Base-by-base conservation (phyloP, 2,113 vertebrate genomes). In the Peromyscus californicus region DNA sequence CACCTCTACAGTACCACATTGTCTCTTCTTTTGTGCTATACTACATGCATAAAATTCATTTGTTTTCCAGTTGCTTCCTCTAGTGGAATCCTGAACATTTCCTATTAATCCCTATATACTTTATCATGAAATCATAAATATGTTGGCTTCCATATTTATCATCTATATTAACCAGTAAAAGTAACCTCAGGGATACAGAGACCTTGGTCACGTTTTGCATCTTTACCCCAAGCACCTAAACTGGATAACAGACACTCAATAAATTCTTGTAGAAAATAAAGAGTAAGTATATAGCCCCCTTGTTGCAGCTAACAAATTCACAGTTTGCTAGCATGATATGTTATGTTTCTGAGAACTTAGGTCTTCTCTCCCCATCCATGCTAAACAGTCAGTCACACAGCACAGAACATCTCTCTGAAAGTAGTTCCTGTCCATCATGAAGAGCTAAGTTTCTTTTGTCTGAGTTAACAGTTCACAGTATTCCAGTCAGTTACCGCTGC, bases 201-300 rank as follows among this genome's bases (percentile, higher is more conserved):
- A 70, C 16, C 54, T 78, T 36, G 45, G 42, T 8, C 78, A 76
- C 76, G 42, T 67, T 76, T 75, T 80, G 33, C 39, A 65, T 31
- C 16, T 78, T 19, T 59, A 86, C 82, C 39, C 45, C 31, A 94
- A 82, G 22, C 7, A 87, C 33, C 24, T 85, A 13, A 19, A 72
- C 75, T 17, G 72, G 72, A 95, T 19, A 93, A 19, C 2, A 89
- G 80, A 13, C 67, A 92, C 51, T 90, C 76, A 79, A n/a, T 8
- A 94, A 83, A 45, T 69, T 45, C 1, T 82, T 83, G 11, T 33
- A 67, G 45, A 91, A 96, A 93, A 86, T 86, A 72, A 80, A 95
- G 33, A 91, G 24, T 78, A 83, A 83, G 15, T 31, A 85, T 36
- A 31, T 22, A 82, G n/a, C 36, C 1, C 12, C 7, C 12, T 67